These are phyloP conservation scores for Thaumatotibia leucotreta DNA, from an alignment of 1,140 invertebrate species.

Conservation along the genomic window DNA sequence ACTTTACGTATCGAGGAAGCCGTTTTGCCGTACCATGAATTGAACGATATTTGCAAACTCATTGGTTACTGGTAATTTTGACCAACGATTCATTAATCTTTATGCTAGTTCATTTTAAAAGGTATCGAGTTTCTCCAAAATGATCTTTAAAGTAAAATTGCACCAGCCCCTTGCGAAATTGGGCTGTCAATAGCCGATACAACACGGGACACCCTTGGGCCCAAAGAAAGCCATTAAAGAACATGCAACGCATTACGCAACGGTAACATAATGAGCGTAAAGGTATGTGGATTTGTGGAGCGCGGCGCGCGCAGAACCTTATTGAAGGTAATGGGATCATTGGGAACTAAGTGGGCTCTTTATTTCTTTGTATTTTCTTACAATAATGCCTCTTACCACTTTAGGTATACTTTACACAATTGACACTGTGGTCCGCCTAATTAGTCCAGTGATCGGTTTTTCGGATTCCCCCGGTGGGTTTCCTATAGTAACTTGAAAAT, in stretches of 20 bases:
- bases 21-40: too few relatives aligned
- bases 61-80: too few relatives aligned
- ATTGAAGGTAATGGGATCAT: background rate
- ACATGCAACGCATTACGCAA: background rate
- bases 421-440: too few relatives aligned
- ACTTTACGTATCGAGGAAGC: too few relatives aligned
- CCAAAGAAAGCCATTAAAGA: background rate
- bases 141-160: background rate
- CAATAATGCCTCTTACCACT: too few relatives aligned
- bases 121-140: background rate
- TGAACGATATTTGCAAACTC: too few relatives aligned
- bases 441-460: too few relatives aligned
- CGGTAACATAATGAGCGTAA: background rate
- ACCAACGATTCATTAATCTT: too few relatives aligned
- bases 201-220: slow-evolving; percentile 1
- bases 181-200: background rate
- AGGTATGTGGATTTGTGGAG: slow-evolving; percentile 7
- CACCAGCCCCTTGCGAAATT: background rate
- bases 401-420: too few relatives aligned
- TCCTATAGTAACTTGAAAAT: too few relatives aligned
- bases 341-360: background rate
- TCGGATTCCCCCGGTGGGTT: too few relatives aligned
- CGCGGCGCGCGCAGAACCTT: background rate
- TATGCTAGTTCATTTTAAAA: too few relatives aligned
- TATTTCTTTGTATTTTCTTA: background rate